Base-by-base conservation (phyloP, 2,113 vertebrate genomes). In the Gobio gobio region DNA sequence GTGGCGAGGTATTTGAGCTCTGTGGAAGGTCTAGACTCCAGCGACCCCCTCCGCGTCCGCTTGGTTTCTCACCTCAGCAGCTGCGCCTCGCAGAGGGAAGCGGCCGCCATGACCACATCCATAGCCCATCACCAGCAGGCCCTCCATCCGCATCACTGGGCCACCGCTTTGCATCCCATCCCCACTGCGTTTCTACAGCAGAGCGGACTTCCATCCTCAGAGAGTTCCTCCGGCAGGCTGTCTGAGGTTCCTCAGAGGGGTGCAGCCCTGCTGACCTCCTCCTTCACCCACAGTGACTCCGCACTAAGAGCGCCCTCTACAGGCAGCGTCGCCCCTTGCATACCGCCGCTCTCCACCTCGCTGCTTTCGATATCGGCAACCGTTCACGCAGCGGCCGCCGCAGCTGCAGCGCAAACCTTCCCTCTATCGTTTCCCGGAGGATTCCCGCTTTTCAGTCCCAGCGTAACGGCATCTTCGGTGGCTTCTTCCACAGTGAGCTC, bases 41-140 rank as follows among this genome's bases (percentile, higher is more conserved):
- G 95, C 0, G 96, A 98, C 78, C 97, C 97, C 0, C 93, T 98
- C 51, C 93, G 95, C 0, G 92, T 95, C 85, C 94, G 96, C 10
- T 96, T 99, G 0, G 96, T 99, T 26, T 97, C 97, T n/a, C 98
- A 99, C 92, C 97, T 99, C 78, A 95, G 95, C 90, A 95, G 95
- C 47, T 98, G 97, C 0, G 96, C 95, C 86, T 96, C 96, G 4
- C 97, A 98, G 89, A 92, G 96, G n/a, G 97, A 97, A 89, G 95
- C 96, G 0, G 94, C 95, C 0, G 94, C 96, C 16, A 94, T 97
- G 95, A 95, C 95, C 5, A 92, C 95, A 22, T 93, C 96, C 24
- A 93, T 97, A 91, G 87, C 94, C 7, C 94, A 94, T 29, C 95
- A 94, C 82, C 94, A 93, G 76, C 95, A 88, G 16, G 90, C 95